Evolutionary conservation across 2,888 invertebrate genomes (phyloP).

Genomic region (Thecophora atra): DNA sequence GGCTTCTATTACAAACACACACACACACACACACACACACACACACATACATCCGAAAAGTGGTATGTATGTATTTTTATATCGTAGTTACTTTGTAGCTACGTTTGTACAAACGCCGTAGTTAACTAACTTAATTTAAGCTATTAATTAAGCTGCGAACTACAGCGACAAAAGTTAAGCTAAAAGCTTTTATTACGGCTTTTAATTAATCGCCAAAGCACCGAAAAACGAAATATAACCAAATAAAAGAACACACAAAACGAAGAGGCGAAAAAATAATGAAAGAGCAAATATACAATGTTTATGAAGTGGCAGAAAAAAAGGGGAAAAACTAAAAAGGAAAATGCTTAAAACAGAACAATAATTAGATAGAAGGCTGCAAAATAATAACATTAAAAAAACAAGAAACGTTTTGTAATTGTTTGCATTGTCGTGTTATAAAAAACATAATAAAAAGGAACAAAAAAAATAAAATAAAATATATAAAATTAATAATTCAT

Average conservation of each 20-base stretch:
- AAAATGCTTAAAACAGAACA: background rate
- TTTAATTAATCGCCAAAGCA: constrained; percentile 27
- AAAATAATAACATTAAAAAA: no score
- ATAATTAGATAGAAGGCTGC: background rate
- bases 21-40: background rate
- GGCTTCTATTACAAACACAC: background rate
- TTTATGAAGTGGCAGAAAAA: no score
- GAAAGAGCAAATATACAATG: background rate
- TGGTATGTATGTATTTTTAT: no score
- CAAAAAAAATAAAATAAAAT: no score
- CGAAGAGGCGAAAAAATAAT: background rate
- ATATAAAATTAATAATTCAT: no score
- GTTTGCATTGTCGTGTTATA: background rate
- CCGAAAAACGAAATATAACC: background rate
- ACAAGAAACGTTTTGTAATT: background rate
- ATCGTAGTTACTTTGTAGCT: no score
- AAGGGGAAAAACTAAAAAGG: background rate
- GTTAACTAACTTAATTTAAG: constrained; percentile 31
- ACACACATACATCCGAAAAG: constrained; percentile 8
- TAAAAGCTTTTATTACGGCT: constrained; percentile 30
- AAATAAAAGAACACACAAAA: constrained; percentile 3
- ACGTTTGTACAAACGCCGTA: background rate
- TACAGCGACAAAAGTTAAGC: constrained; percentile 28
- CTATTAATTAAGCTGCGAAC: constrained; percentile 33
- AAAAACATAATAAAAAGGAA: background rate